Evolutionary conservation across 2,888 invertebrate genomes (phyloP).

Genomic region (Chloromyia formosa): DNA sequence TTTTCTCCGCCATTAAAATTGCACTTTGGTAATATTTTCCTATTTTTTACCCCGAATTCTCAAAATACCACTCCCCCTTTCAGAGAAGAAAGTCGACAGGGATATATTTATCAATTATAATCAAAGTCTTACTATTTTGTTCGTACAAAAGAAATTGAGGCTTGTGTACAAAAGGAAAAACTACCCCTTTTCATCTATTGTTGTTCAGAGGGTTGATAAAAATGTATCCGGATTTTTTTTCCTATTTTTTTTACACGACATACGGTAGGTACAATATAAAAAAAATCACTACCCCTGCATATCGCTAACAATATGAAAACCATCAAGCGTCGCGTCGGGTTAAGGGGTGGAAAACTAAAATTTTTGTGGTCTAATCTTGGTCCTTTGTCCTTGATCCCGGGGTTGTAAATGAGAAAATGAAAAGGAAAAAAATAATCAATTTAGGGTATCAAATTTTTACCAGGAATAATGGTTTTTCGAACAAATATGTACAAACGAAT

Average conservation of each 20-base stretch:
- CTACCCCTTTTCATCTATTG: slow-evolving; percentile 17
- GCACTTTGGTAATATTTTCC: background rate
- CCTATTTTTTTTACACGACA: background rate
- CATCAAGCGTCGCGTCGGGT: no score
- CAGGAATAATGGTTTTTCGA: slow-evolving; percentile 13
- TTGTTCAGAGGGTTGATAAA: slow-evolving; percentile 10
- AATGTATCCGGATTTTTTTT: slow-evolving; percentile 17
- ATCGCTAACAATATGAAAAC: background rate
- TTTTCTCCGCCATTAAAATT: background rate
- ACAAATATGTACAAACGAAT: background rate
- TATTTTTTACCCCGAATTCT: background rate
- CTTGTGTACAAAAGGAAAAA: slow-evolving; percentile 12
- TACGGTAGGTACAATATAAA: background rate
- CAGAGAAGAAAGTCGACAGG: slow-evolving; percentile 9
- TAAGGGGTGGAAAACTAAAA: background rate
- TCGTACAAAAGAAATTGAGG: background rate
- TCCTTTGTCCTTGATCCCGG: background rate
- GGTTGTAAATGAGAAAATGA: no score
- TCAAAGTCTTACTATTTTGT: slow-evolving; percentile 9
- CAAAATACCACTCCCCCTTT: background rate
- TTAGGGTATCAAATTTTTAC: slow-evolving; percentile 6
- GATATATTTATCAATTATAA: slow-evolving; percentile 36
- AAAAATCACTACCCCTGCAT: background rate
- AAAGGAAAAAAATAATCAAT: background rate
- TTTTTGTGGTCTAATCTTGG: slow-evolving; percentile 29